Evolutionary conservation across 2,888 invertebrate genomes (phyloP), one percentile per base, ranked within the genome.

Genomic region (Caenorhabditis imperialis): DNA sequence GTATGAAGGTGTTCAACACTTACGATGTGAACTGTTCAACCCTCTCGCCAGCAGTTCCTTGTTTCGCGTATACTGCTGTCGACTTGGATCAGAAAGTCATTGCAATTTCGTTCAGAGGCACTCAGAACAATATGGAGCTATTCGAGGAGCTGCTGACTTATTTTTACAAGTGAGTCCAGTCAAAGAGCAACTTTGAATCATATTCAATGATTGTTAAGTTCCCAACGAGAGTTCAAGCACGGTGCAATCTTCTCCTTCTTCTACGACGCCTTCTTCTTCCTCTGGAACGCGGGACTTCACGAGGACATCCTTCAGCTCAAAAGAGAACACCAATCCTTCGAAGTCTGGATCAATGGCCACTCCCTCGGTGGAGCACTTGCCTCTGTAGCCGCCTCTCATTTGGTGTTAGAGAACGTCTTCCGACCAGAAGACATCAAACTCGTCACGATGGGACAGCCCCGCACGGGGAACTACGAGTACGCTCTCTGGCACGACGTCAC

Each of bases 361-460:
- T 76, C 73, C 4, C 45, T 81, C 10, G 82, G 82, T 7, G 81
- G 76, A 3, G 73, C 82, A 10, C 40, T 82, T 22, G 82, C 82
- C 2, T 80, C 79, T 4, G 61, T 81, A 8, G 73, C 76, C 6
- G 77, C 79, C 5, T 57, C 67, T 3, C 47, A 61, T 20, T 1
- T 79, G 8, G 77, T 82, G 1, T 22, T 67, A 27, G 22, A 45
- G 3, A 51, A 35, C 0, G 27, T 71, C 3, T 75, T 62, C 23
- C 33, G 44, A 10, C 20, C 73, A 5, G 58, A 63, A 30, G 57
- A 71, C 12, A 73, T 82, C 45, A 73, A 63, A 27, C 30, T 82
- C 18, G 58, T 78, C 38, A 81, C 81, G 12, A 78, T 81, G 65
- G 82, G 81, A n/a, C 81, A 81, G 38, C 79, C 82, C 2, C 16